Evolutionary conservation across 2,888 invertebrate species (phyloP), one percentile per base, ranked within the genome.

Genomic region (Apodemia duryi): DNA sequence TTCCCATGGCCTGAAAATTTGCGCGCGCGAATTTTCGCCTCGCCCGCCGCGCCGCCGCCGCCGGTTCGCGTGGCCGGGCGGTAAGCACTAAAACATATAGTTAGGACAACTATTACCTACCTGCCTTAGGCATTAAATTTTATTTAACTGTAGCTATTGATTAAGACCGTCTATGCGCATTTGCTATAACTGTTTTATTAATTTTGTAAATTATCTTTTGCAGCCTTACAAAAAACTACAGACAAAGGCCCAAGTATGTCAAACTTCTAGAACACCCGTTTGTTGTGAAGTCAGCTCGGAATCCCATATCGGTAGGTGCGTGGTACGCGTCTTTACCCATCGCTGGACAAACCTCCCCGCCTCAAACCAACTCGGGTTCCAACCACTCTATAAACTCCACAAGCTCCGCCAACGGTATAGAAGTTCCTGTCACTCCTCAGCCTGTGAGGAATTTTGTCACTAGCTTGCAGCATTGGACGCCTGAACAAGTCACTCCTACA

Each of bases 171-270:
- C 43, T 6, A 43, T 43, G 3, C 4, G 3, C 11, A 43, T 43
- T 43, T 43, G 43, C 2, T 43, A 43, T 10, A 10, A 43, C 1
- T 11, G 11, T 3, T 43, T 0, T 13, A 3, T n/a, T 13, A 49
- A 49, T n/a, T 6, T 43, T 43, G 43, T 43, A n/a, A n/a, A n/a
- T 49, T 49, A 10, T 63, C 21, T 64, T 0, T 92, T 91, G 9
- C 88, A 97, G 98, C 93, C 94, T 99, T 84, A 97, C 96, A 74
- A 99, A 99, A 92, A 97, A 99, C 93, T 97, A 97, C 87, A 95
- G 95, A 83, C 94, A 96, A 78, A 94, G 99, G 76, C 99, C 99
- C 69, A 99, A 99, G 88, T 99, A 99, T 93, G 96, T 94, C 72
- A 96, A 97, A 83, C 94, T 99, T 13, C 93, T 98, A 82, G 96